Conservation (phyloP, 2,888 invertebrate species). For the Oasisia sp. region DNA sequence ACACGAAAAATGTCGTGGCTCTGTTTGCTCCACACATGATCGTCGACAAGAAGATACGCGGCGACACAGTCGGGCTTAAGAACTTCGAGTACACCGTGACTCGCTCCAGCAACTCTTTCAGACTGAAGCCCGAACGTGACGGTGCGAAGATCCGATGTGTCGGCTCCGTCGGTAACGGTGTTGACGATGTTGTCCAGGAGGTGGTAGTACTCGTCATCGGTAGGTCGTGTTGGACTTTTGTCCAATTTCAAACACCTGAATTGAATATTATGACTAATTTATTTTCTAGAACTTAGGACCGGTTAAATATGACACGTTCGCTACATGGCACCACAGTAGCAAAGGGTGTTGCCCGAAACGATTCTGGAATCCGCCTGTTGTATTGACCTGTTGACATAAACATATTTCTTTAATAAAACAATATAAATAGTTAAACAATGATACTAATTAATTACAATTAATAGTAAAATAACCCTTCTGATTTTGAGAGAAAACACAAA, state of each 20-base stretch:
- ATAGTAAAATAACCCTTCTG: too few species aligned
- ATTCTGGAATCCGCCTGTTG: too few species aligned
- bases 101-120: neutral
- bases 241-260: neutral
- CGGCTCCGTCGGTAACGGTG: neutral
- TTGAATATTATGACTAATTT: too few species aligned
- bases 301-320: too few species aligned
- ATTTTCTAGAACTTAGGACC: too few species aligned
- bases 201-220: neutral
- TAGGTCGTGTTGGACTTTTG: neutral
- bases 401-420: too few species aligned
- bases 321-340: too few species aligned
- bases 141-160: neutral
- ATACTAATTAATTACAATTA: too few species aligned
- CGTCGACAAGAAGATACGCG: neutral
- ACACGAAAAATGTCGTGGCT: neutral
- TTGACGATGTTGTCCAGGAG: neutral
- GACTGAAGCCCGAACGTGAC: neutral
- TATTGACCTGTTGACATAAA: too few species aligned
- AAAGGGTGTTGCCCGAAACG: too few species aligned
- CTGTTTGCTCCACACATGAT: neutral
- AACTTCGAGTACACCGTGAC: neutral
- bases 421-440: too few species aligned
- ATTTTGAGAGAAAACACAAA: too few species aligned
- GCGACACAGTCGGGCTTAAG: neutral